These are phyloP conservation scores for Protobothrops mucrosquamatus DNA, from an alignment of 2,113 vertebrate species.

Conservation along the genomic window DNA sequence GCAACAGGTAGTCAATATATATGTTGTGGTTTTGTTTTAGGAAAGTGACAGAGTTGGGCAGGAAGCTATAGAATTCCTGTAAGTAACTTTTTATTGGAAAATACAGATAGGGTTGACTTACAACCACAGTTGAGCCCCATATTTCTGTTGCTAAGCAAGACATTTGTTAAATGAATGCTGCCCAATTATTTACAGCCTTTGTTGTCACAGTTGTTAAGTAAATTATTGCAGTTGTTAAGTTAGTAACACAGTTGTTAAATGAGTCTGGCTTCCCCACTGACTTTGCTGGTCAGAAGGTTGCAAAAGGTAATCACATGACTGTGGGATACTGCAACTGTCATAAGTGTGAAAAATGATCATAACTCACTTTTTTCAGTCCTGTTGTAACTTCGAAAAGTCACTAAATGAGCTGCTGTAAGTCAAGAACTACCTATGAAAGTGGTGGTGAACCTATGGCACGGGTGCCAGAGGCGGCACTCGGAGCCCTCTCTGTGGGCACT, in stretches of 20 bases:
- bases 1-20: background rate
- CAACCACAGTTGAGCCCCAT: background rate
- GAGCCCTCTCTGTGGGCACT: no score
- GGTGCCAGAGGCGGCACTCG: no score
- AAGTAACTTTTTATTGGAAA: background rate
- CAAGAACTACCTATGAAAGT: background rate
- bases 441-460: no score
- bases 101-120: background rate
- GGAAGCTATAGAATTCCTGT: background rate
- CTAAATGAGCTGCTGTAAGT: background rate
- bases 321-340: background rate
- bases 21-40: background rate
- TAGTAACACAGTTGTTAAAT: background rate
- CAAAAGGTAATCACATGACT: background rate
- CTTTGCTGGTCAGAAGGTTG: background rate
- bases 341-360: background rate
- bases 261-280: background rate
- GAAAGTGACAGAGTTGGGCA: background rate
- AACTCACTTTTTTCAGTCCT: background rate
- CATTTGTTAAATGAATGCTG: background rate
- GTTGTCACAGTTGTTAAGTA: background rate
- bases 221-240: background rate
- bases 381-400: background rate
- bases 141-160: background rate
- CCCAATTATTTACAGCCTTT: background rate